Base-by-base conservation (phyloP, 2,888 invertebrate genomes). In the Andrena flavipes region DNA sequence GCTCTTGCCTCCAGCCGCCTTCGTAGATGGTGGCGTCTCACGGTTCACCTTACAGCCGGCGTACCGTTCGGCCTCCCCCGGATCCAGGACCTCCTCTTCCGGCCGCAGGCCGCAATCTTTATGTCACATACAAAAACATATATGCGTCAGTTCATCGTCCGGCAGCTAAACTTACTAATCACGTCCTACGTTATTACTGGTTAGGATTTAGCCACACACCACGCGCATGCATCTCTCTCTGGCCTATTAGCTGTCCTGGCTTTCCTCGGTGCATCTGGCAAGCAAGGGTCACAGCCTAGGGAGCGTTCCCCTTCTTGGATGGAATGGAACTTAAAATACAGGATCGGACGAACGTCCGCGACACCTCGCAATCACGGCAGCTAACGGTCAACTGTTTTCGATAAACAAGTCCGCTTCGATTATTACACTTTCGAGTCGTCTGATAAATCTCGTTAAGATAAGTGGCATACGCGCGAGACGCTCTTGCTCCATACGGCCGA, bases 31-130 rank as follows among this genome's bases (percentile, higher is more conserved):
- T 1, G 70, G 30, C n/a, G 72, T 88, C 72, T 94, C 94, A 54
- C 92, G 92, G 71, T 91, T 91, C 88, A 87, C 90, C 85, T 91
- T 88, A 78, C 90, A 88, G 84, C 90, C 92, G 76, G 63, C 51
- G 76, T 83, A 83, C 26, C 54, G 74, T 49, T 76, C 62, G 65
- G 91, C 91, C 79, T 91, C 92, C 86, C 84, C 94, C 74, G 93
- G 94, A 84, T 94, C 94, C 89, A 94, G 93, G 87, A 94, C 93
- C 93, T 94, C 94, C 93, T 94, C 94, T 94, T 94, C 94, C 93
- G 93, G 88, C 80, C 84, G 88, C 89, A 89, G 86, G 85, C 89
- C 88, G 92, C 91, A 87, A 93, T 93, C 93, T 93, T 93, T 91
- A 91, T 89, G 82, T 90, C 89, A 92, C 90, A 93, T 86, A 92